phyloP scores from a whole-genome alignment of 2,888 invertebrate species.

The Leucania comma region DNA sequence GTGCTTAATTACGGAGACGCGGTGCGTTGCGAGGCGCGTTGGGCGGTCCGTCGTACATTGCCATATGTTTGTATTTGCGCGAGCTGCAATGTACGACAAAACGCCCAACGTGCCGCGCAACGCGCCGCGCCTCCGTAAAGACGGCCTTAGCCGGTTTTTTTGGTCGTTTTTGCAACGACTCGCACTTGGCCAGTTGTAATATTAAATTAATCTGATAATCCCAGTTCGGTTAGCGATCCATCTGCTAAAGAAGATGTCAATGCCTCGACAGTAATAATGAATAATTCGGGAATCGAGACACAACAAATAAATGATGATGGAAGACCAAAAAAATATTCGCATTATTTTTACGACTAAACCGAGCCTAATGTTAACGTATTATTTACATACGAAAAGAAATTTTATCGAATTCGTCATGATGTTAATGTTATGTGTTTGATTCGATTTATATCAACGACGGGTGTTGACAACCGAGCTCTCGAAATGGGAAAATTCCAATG shows the following conservation, averaged over 20 bases:
- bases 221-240: no score
- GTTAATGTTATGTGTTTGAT: constrained; percentile 41
- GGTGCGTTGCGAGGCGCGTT: no score
- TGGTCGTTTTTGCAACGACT: no score
- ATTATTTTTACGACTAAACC: constrained; percentile 15
- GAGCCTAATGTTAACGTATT: constrained; percentile 20
- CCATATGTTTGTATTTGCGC: no score
- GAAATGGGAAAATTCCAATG: constrained; percentile 45
- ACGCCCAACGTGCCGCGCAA: no score
- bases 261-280: neutral
- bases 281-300: constrained; percentile 3
- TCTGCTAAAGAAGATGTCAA: neutral
- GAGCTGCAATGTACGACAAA: no score
- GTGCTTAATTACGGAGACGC: no score
- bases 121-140: no score
- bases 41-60: no score
- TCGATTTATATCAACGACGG: constrained; percentile 53
- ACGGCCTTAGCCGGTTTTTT: no score
- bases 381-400: constrained; percentile 21
- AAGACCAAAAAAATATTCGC: neutral
- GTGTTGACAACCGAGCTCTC: constrained; percentile 34
- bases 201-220: no score
- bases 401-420: constrained; percentile 41
- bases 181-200: no score
- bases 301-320: constrained; percentile 12